phyloP scores from a whole-genome alignment of 2,888 invertebrate genomes.

The Thera britannica region DNA sequence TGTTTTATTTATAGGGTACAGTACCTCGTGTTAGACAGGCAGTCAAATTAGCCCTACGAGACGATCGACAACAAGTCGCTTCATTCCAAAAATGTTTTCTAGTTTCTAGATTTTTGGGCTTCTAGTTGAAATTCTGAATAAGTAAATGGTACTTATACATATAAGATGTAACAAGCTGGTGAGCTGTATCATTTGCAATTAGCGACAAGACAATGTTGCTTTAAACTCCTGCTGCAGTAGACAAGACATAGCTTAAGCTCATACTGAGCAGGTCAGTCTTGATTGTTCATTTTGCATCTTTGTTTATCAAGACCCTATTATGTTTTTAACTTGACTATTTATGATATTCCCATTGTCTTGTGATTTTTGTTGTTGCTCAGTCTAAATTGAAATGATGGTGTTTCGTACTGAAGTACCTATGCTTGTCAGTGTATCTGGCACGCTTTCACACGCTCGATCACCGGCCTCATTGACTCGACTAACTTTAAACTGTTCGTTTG shows the following conservation, averaged over 20 bases:
- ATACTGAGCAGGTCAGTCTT: slow-evolving; percentile 36
- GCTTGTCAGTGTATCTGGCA: slow-evolving; percentile 55
- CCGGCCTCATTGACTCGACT: slow-evolving; percentile 44
- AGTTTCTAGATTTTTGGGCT: slow-evolving; percentile 69
- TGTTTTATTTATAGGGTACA: slow-evolving; percentile 74
- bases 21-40: slow-evolving; percentile 49
- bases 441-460: slow-evolving; percentile 56
- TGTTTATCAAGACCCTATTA: slow-evolving; percentile 20
- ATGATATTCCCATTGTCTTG: slow-evolving; percentile 21
- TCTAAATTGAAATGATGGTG: slow-evolving; percentile 36
- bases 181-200: slow-evolving; percentile 9
- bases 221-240: slow-evolving; percentile 14
- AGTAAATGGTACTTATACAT: slow-evolving; percentile 13
- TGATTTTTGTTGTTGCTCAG: slow-evolving; percentile 26
- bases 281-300: slow-evolving; percentile 23
- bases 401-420: slow-evolving; percentile 43
- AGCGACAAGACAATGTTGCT: slow-evolving; percentile 13
- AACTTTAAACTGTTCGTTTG: slow-evolving; percentile 43
- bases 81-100: slow-evolving; percentile 56
- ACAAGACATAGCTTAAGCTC: slow-evolving; percentile 5
- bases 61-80: slow-evolving; percentile 74
- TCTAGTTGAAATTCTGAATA: slow-evolving; percentile 45
- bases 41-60: slow-evolving; percentile 68
- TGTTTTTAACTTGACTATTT: slow-evolving; percentile 15
- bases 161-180: slow-evolving; percentile 11